Base-by-base conservation (phyloP, 2,113 vertebrate species). In the Dryoscopus gambensis region DNA sequence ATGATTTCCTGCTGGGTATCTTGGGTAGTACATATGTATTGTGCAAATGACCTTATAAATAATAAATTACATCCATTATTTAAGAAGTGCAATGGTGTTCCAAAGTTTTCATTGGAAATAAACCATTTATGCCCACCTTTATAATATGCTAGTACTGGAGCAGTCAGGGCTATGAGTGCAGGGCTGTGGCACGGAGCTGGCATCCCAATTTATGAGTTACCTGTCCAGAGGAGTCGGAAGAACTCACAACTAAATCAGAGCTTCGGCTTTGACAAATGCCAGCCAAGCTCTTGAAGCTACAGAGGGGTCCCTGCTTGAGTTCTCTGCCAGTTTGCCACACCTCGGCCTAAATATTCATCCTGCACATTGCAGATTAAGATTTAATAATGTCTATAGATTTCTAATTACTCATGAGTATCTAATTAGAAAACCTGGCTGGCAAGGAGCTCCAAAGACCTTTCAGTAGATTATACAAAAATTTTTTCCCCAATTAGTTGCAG, bases 331-430 rank as follows among this genome's bases (percentile, higher is more conserved):
- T 84, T 87, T 90, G 39, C 60, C 2, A 0, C 63, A 27, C 52
- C 65, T 89, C 62, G 50, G 50, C 69, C 40, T 46, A 82, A 96
- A 94, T 53, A 59, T 95, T 94, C 78, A 82, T 97, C 84, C 74
- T 96, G 44, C 78, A 95, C 75, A 83, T 87, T 90, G 50, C 84
- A 94, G 71, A 96, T 96, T 81, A 85, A 92, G 75, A 95, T 97
- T 97, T 97, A 95, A 98, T 95, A 83, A 63, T 52, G 42, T 79
- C 37, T 94, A 67, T 82, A 70, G 91, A 87, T 97, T 96, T 94
- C 90, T 96, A 94, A 96, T 97, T 97, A 96, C 87, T 93, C 81
- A 83, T 44, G 35, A 93, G 88, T 90, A 87, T 88, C 60, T 88
- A 94, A 83, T 80, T 97, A 94, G 83, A 90, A 97, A 93, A 71